Percentiles rank a stretch among this genome's conserved stretches.
Evolutionary conservation across 2,797 vertebrate species (phyloP).

Genomic region (Cephalopachus bancanus): DNA sequence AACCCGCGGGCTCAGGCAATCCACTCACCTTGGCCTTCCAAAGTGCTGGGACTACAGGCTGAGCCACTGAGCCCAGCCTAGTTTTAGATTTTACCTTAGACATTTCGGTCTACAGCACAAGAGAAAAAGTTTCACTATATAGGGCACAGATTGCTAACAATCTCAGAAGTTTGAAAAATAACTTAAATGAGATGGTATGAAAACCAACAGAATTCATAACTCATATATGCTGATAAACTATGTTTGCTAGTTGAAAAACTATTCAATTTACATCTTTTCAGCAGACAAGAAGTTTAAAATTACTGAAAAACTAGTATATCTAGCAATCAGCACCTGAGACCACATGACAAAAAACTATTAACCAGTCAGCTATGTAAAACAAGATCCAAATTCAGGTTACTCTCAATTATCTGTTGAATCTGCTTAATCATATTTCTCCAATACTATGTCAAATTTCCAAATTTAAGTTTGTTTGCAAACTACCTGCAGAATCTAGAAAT

Average conservation of each 20-base stretch:
- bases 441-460: conserved; percentile 63
- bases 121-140: conserved; percentile 5
- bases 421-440: conserved; percentile 45
- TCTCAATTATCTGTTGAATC: conserved; percentile 45
- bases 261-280: conserved; percentile 56
- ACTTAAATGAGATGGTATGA: conserved; percentile 8
- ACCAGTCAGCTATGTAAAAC: conserved; percentile 52
- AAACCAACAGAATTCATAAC: conserved; percentile 1
- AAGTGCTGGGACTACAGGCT: too few species aligned
- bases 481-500: conserved; percentile 46
- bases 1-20: too few species aligned
- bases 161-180: conserved; percentile 38
- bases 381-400: conserved; percentile 52
- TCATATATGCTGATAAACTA: conserved; percentile 37
- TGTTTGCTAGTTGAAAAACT: conserved; percentile 48
- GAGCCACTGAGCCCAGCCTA: too few species aligned
- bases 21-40: too few species aligned
- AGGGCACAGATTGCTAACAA: conserved; percentile 57
- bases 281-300: conserved; percentile 52
- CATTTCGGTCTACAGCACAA: neutral
- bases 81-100: conserved; percentile 33
- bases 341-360: conserved; percentile 41
- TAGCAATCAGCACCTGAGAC: conserved; percentile 36
- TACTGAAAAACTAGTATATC: conserved; percentile 53
- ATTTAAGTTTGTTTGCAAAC: conserved; percentile 59